Base-by-base conservation (phyloP, 2,113 vertebrate species). In the Bufo bufo region DNA sequence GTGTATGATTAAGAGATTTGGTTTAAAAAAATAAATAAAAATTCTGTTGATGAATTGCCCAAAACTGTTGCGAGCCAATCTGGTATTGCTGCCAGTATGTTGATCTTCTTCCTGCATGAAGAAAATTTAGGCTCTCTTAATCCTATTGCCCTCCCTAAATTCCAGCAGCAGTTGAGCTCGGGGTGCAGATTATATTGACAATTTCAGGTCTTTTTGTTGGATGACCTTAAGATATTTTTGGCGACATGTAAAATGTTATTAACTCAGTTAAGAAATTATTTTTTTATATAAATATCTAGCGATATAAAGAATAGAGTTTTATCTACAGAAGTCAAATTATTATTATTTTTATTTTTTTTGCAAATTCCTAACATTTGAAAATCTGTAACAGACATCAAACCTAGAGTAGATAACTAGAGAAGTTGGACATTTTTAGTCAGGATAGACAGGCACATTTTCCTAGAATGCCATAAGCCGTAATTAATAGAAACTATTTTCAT, bases 101-200 rank as follows among this genome's bases (percentile, higher is more conserved):
- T 81, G 54, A 81, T 81, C 78, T 59, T 59, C 78, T 33, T 56
- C 23, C 77, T 59, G 54, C 17, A 45, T 45, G 78, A 81, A 59
- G 56, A 81, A 61, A 81, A 81, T 81, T 61, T 81, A 59, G 78
- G 78, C 23, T 45, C 78, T 43, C 23, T 81, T 81, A 81, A 81
- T 81, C 78, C 78, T 43, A 59, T 43, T 81, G 54, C 78, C 78
- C 78, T 61, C 78, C 78, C 56, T 45, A 81, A 81, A 59, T 81
- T 81, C 78, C 78, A 59, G 56, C 78, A 81, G 54, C 56, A 59
- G 56, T 59, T 59, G 23, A 81, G 78, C 56, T 81, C 58, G 78
- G 58, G 78, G 78, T 81, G 78, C 54, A 58, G 78, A 81, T 81
- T 81, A 81, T 61, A 59, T 81, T 81, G 78, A 58, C 56, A 81